Percentiles rank a stretch among this genome's conserved stretches.
Evolutionary conservation across 2,797 vertebrate species (phyloP).

Genomic region (Xenentodon cancila): DNA sequence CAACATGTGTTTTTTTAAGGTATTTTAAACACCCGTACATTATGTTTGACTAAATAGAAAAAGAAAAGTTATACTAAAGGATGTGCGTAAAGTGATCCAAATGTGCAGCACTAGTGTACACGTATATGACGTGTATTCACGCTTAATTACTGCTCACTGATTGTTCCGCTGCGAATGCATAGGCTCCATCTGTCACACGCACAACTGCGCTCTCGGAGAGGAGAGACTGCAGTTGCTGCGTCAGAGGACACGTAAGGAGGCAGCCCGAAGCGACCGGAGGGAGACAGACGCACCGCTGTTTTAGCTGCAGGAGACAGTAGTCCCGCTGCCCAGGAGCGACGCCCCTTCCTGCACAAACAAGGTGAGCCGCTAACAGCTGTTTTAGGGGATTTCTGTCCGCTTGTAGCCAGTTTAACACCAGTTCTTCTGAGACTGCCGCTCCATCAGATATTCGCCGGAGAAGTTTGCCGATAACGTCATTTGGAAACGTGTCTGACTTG

Average conservation of each 20-base stretch:
- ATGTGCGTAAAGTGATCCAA: no score
- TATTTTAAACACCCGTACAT: no score
- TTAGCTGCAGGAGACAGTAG: slow-evolving; percentile 10
- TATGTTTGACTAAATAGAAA: no score
- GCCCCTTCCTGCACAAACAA: slow-evolving; percentile 11
- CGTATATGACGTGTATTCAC: no score
- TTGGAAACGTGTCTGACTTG: not conserved
- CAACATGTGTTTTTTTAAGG: no score
- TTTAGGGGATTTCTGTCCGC: not conserved
- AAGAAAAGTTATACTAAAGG: no score
- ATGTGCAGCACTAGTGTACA: no score
- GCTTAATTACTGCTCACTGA: no score
- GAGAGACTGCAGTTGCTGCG: slow-evolving; percentile 43
- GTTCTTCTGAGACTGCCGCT: not conserved
- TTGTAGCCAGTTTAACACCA: not conserved
- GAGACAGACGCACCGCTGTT: not conserved
- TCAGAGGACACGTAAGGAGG: slow-evolving; percentile 63
- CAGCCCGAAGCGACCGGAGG: slow-evolving; percentile 14
- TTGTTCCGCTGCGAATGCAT: no score
- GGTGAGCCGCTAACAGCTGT: slow-evolving; percentile 22
- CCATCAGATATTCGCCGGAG: not conserved
- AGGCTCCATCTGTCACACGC: not conserved
- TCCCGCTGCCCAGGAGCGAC: slow-evolving; percentile 8
- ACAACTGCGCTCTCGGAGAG: not conserved
- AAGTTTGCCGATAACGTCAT: slow-evolving; percentile 37